Evolutionary conservation across 2,888 invertebrate species (phyloP).

Genomic region (Callyntrura guangdongensis): DNA sequence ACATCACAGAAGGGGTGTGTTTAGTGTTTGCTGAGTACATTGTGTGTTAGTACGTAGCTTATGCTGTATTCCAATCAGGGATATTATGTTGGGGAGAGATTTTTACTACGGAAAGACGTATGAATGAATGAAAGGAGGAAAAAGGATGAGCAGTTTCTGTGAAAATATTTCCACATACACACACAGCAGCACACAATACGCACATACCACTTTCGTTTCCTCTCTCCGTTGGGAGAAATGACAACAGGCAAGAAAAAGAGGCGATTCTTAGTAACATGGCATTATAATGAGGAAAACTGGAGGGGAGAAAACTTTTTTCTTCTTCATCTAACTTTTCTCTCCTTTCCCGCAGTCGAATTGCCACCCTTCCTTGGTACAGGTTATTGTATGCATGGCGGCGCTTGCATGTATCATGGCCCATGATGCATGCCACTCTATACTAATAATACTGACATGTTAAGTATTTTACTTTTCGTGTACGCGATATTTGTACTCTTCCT

Average conservation of each 20-base stretch:
- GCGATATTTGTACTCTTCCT: neutral
- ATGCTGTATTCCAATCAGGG: constrained; percentile 47
- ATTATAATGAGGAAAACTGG: constrained; percentile 74
- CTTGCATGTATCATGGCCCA: neutral
- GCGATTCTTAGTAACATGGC: constrained; percentile 61
- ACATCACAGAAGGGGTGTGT: neutral
- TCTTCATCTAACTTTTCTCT: constrained; percentile 11
- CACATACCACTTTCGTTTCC: constrained; percentile 69
- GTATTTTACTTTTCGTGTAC: constrained; percentile 16
- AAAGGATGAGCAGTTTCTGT: constrained; percentile 57
- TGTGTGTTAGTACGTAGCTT: neutral
- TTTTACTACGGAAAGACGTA: constrained; percentile 15
- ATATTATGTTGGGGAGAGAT: constrained; percentile 61
- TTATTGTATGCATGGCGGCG: neutral
- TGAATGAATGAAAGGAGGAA: constrained; percentile 53
- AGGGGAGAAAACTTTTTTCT: constrained; percentile 69
- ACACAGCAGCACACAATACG: neutral
- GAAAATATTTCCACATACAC: constrained; percentile 55
- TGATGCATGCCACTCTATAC: constrained; percentile 31
- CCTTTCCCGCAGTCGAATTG: neutral
- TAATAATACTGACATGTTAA: constrained; percentile 29
- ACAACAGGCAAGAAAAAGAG: constrained; percentile 65
- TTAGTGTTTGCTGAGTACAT: too few relatives aligned
- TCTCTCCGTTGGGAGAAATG: constrained; percentile 73
- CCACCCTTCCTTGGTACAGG: constrained; percentile 50